phyloP scores from a whole-genome alignment of 2,888 invertebrate species.

The Anthrax anthrax region DNA sequence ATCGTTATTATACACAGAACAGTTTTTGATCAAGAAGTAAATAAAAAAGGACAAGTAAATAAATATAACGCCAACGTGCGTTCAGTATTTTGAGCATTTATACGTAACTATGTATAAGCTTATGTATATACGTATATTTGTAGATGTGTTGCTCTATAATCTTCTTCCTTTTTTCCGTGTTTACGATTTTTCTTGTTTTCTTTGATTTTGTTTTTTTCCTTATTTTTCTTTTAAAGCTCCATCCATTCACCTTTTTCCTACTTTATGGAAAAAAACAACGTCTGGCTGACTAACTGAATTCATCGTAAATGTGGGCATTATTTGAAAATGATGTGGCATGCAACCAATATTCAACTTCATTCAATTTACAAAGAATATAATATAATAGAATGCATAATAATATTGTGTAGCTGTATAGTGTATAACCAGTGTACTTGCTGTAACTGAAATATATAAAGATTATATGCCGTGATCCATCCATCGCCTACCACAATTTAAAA shows the following conservation, averaged over 20 bases:
- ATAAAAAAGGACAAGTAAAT: not conserved
- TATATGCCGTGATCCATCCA: constrained; percentile 6
- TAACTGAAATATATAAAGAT: not conserved
- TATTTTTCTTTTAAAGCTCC: not conserved
- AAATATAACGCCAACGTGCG: constrained; percentile 5
- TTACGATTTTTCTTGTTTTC: no score
- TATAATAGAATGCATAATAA: not conserved
- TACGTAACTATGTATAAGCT: no score
- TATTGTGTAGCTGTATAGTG: no score
- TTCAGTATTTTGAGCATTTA: not conserved
- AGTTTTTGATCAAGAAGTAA: constrained; percentile 3
- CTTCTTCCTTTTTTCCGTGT: no score
- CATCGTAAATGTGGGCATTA: constrained; percentile 2
- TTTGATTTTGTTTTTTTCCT: not conserved
- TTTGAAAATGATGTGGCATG: not conserved
- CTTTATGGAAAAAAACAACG: not conserved
- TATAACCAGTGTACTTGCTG: no score
- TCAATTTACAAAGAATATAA: not conserved
- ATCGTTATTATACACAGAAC: constrained; percentile 2
- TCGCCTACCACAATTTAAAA: constrained; percentile 7
- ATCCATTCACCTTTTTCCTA: not conserved
- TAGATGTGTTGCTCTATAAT: no score
- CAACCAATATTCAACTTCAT: not conserved
- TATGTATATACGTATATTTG: no score
- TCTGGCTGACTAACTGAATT: constrained; percentile 3